Base-by-base conservation (phyloP, 2,113 vertebrate species). In the Sisor rabdophorus region DNA sequence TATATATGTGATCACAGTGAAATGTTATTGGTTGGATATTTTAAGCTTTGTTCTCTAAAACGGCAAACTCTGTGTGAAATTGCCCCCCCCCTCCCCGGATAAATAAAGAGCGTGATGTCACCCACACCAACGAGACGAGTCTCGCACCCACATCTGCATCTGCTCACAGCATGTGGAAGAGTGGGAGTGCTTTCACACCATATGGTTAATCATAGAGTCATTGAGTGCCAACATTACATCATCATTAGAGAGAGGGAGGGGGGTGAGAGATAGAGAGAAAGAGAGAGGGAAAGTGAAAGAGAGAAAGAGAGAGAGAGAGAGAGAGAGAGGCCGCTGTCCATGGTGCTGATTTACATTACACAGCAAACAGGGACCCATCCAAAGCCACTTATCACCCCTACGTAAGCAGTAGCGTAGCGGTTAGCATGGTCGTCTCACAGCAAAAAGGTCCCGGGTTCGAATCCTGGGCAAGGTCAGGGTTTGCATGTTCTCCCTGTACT, bases 81-180 rank as follows among this genome's bases (percentile, higher is more conserved):
- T 13, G 12, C 20, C 20, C 22, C 32, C 44, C 44, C 15, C 13
- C 20, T 20, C n/a, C 2, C 19, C 22, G 5, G 24, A 20, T 67
- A 47, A 67, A 48, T 67, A 67, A 67, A 67, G 15, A 67, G 64
- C 26, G 44, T 67, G 64, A 48, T 24, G 36, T 47, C n/a, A 16
- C 12, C 4, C 22, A 67, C 22, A 48, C n/a, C 24, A 40, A 2
- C 1, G 40, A 26, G 44, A 48, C n/a, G 40, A 48, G 17, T 67
- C 22, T 67, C 40, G 7, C 6, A 3, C 17, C 48, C 40, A 24
- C 40, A n/a, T n/a, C n/a, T 24, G 63, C 40, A 4, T 67, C 63
- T 67, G 40, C 63, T 47, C 40, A 24, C 1, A 15, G 47, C 1
- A 7, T 47, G 63, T 47, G 40, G 24, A 47, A 47, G n/a, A 65